Percentiles rank a stretch among this genome's conserved stretches.
Conservation (phyloP, 2,113 vertebrate genomes). For the Ptyas mucosa region DNA sequence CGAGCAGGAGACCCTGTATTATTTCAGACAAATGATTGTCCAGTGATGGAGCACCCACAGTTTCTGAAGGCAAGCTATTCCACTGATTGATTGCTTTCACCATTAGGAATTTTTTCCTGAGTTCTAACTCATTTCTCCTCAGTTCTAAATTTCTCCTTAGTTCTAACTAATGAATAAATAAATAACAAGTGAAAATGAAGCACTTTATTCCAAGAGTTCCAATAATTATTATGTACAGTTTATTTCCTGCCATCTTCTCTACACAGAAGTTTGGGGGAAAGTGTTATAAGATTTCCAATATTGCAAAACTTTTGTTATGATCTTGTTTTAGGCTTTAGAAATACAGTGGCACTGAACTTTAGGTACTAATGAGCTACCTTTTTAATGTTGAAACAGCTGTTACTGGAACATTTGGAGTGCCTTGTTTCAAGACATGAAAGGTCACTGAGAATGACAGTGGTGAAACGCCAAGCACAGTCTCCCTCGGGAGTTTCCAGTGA, state of each 20-base stretch:
- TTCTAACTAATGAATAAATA: background rate
- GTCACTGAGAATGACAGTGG: constrained; percentile 97
- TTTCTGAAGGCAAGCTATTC: no score
- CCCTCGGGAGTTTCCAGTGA: constrained; percentile 98
- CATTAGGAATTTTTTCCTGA: no score
- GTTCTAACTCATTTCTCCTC: no score
- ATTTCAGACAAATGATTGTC: no score
- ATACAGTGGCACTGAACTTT: background rate
- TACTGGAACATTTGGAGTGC: constrained; percentile 98
- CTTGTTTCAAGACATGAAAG: constrained; percentile 97
- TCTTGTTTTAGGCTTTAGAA: constrained; percentile 8
- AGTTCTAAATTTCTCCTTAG: no score
- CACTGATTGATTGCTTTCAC: no score
- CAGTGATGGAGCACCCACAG: no score
- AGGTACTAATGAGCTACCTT: constrained; percentile 21
- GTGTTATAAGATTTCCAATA: background rate
- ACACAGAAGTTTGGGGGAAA: background rate
- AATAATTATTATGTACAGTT: background rate
- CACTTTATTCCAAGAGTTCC: background rate
- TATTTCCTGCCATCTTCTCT: background rate
- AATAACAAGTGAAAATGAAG: background rate
- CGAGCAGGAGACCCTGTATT: no score
- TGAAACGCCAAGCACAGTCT: constrained; percentile 97
- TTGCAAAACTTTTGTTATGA: background rate
- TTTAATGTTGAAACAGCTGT: constrained; percentile 73